These are phyloP conservation scores for Glyptemys insculpta DNA, from an alignment of 2,797 vertebrate genomes.

Conservation along the genomic window DNA sequence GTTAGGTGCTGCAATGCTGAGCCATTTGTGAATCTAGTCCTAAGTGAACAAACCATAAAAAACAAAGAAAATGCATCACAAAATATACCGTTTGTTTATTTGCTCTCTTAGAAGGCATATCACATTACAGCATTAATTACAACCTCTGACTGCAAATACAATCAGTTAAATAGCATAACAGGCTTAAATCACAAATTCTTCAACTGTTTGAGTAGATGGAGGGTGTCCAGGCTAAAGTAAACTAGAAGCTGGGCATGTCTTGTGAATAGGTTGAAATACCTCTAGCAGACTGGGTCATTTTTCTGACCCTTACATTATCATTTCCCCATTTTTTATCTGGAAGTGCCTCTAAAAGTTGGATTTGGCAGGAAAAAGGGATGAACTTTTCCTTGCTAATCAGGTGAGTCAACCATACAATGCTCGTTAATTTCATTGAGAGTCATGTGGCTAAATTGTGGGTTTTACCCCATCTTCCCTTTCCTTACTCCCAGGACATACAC, in stretches of 20 bases:
- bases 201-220: background rate
- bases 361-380: background rate
- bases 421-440: background rate
- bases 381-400: background rate
- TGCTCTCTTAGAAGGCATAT: background rate
- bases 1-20: background rate
- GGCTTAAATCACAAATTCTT: background rate
- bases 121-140: background rate
- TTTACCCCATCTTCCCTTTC: background rate
- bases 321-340: background rate
- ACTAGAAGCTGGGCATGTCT: background rate
- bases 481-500: background rate
- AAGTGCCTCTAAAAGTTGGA: background rate
- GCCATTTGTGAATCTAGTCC: background rate
- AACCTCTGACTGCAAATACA: background rate
- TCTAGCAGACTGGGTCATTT: background rate
- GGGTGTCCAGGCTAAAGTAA: background rate
- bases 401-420: background rate
- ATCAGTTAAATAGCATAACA: background rate
- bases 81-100: background rate
- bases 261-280: background rate
- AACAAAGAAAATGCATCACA: background rate
- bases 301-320: background rate
- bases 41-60: background rate
- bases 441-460: background rate